Base-by-base conservation (phyloP, 2,888 invertebrate species). In the Cosmia pyralina region DNA sequence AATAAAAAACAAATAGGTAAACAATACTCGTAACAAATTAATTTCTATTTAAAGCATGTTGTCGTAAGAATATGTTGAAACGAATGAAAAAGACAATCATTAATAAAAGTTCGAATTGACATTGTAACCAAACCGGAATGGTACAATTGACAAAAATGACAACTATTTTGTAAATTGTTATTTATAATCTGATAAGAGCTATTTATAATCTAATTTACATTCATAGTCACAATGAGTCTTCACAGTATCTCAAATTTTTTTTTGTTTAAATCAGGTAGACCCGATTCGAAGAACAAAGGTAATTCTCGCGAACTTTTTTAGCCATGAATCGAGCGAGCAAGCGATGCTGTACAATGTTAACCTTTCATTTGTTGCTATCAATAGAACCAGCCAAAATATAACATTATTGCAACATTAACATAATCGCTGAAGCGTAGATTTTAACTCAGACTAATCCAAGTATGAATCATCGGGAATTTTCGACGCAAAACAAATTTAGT, bases 341-440 rank as follows among this genome's bases (percentile, higher is more conserved):
- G 28, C 63, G 46, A 55, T 28, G 62, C 68, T 62, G 68, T 58
- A 75, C 69, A 82, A 70, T 68, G 73, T 80, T 70, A 73, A 68
- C 83, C 77, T 85, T 87, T 87, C 81, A 85, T 87, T 87, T 79
- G 87, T 85, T 68, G 53, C 85, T 85, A 85, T 82, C 85, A 83
- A 87, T 87, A 85, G 86, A 71, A 77, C 70, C 74, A 68, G 53
- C 75, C 72, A 72, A 86, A 85, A 76, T 77, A 76, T 75, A 87
- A 73, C 77, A 75, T 70, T 79, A 75, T 69, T 75, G 68, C 67
- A 68, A 57, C 76, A 84, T 84, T 84, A 77, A 77, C 80, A 76
- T 70, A 82, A 84, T 75, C 86, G 78, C 80, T 86, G 86, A 79
- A 86, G 70, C 87, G 85, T 86, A 67, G 70, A 75, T 76, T 53